Conservation (phyloP, 2,797 vertebrate species). For the Mormyrops attenuatus region DNA sequence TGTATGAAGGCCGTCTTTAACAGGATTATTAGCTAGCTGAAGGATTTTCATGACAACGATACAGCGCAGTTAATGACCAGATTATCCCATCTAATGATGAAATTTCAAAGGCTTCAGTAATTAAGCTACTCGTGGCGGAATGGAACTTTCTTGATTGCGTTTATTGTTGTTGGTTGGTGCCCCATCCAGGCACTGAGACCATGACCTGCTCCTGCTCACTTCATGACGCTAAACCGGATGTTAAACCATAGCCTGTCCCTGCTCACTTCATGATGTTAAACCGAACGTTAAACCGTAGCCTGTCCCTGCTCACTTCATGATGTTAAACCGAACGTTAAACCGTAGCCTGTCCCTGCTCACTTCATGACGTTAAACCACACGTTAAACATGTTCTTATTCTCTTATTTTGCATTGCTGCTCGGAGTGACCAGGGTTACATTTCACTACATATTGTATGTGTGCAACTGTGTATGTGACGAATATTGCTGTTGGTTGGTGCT, state of each 20-base stretch:
- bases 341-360: too few species aligned
- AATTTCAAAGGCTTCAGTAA: conserved; percentile 53
- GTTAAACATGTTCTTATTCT: too few species aligned
- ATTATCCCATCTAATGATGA: conserved; percentile 62
- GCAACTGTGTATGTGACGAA: too few species aligned
- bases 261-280: too few species aligned
- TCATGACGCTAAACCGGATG: conserved; percentile 38
- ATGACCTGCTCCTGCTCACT: conserved; percentile 6
- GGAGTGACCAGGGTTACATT: too few species aligned
- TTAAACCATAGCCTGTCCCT: too few species aligned
- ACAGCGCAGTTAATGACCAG: conserved; percentile 52
- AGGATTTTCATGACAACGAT: conserved; percentile 49
- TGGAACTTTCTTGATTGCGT: conserved; percentile 34
- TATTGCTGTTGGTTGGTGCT: conserved; percentile 20
- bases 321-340: too few species aligned
- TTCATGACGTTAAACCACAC: too few species aligned
- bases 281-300: too few species aligned
- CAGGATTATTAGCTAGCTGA: conserved; percentile 62
- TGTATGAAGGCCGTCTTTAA: conserved; percentile 51
- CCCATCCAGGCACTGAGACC: background rate
- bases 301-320: too few species aligned
- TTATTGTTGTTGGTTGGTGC: conserved; percentile 19
- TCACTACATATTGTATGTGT: too few species aligned
- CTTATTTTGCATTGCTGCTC: too few species aligned
- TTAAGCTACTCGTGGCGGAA: conserved; percentile 34